These are phyloP conservation scores for Sprattus sprattus DNA, from an alignment of 2,113 vertebrate genomes.

Conservation along the genomic window DNA sequence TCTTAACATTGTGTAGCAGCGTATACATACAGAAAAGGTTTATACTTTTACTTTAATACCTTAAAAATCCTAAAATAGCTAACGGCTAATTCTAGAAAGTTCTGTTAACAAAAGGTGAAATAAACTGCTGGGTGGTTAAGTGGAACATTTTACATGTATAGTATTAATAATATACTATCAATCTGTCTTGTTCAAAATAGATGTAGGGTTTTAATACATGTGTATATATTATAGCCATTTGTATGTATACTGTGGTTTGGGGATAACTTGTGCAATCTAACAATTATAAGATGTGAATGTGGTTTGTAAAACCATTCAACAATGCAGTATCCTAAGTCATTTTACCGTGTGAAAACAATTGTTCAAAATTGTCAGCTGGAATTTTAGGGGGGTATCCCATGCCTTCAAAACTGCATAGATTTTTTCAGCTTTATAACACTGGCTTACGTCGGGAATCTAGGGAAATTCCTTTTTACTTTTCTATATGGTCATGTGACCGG, in stretches of 20 bases:
- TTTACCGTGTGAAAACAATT: neutral
- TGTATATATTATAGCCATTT: too few species aligned
- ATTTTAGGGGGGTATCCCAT: neutral
- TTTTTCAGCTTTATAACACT: neutral
- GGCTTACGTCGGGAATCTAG: neutral
- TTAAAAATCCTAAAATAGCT: too few species aligned
- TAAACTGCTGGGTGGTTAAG: too few species aligned
- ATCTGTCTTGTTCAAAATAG: neutral
- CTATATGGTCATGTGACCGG: neutral
- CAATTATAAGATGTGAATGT: neutral
- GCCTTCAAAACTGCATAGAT: neutral
- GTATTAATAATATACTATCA: neutral
- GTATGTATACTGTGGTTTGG: neutral
- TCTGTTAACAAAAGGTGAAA: too few species aligned
- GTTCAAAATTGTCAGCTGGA: neutral
- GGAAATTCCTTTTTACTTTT: neutral
- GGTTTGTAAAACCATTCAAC: neutral
- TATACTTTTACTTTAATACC: too few species aligned
- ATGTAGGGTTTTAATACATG: neutral
- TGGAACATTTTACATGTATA: neutral
- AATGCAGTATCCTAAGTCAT: neutral
- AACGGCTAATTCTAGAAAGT: too few species aligned
- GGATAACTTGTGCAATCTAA: neutral
- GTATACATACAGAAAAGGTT: too few species aligned
- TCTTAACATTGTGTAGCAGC: too few species aligned